Conservation (phyloP, 1,140 invertebrate species). For the Arion vulgaris region DNA sequence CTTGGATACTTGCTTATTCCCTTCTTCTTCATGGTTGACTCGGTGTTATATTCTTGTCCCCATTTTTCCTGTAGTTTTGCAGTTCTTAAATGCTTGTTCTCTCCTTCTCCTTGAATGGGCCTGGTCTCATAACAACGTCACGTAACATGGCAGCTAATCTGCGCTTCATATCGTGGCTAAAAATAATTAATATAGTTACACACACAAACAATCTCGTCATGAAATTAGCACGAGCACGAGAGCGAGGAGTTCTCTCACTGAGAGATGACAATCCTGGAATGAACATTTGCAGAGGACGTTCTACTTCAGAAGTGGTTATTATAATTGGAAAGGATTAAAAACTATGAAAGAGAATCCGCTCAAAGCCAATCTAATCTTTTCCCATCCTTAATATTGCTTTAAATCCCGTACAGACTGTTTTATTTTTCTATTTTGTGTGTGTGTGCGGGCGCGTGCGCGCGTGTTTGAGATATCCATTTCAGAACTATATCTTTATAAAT, state of each 20-base stretch:
- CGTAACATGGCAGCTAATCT: background rate
- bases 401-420: background rate
- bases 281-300: background rate
- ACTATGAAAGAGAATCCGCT: background rate
- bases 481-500: background rate
- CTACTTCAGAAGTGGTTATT: background rate
- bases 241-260: background rate
- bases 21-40: too few relatives aligned
- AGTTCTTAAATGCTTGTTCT: too few relatives aligned
- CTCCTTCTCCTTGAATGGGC: too few relatives aligned
- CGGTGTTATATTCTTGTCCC: too few relatives aligned
- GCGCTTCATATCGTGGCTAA: background rate
- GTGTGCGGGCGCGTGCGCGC: too few relatives aligned
- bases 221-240: background rate
- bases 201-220: background rate
- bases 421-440: background rate
- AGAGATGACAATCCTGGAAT: background rate
- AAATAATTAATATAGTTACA: background rate
- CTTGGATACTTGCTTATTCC: too few relatives aligned
- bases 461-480: too few relatives aligned
- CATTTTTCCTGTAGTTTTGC: too few relatives aligned
- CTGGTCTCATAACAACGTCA: too few relatives aligned
- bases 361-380: background rate
- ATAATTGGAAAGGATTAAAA: slow-evolving; percentile 5
- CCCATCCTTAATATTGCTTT: background rate